phyloP scores from a whole-genome alignment of 2,113 vertebrate genomes.

The Aldabrachelys gigantea region DNA sequence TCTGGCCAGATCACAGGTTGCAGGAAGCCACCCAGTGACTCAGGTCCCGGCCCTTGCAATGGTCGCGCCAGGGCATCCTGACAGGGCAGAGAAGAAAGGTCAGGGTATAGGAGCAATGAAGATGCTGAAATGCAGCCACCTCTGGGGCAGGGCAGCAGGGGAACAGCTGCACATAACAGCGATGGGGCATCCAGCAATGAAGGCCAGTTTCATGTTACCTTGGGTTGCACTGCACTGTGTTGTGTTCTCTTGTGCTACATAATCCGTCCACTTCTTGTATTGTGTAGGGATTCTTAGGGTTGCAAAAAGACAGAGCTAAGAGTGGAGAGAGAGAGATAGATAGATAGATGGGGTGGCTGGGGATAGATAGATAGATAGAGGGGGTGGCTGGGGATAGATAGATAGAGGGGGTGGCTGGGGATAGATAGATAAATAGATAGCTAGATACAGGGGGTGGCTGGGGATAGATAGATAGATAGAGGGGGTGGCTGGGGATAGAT shows the following conservation, averaged over 20 bases:
- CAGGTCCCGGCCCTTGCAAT: background rate
- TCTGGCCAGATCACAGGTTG: background rate
- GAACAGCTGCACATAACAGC: background rate
- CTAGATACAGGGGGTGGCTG: too few relatives aligned
- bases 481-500: too few relatives aligned
- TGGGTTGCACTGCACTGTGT: background rate
- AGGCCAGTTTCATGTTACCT: background rate
- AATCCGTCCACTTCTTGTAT: background rate
- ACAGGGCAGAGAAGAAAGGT: background rate
- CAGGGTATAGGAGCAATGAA: background rate
- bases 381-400: too few relatives aligned
- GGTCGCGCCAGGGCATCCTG: background rate
- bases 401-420: too few relatives aligned
- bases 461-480: too few relatives aligned
- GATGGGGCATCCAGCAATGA: background rate
- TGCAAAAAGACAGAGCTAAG: background rate
- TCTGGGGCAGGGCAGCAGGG: background rate
- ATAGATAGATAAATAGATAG: too few relatives aligned
- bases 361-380: background rate
- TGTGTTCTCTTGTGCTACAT: background rate
- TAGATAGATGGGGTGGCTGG: too few relatives aligned
- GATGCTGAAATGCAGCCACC: background rate
- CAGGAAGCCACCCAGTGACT: background rate
- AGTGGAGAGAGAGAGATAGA: too few relatives aligned
- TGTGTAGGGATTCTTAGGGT: background rate